phyloP scores from a whole-genome alignment of 2,888 invertebrate genomes.

The Epistrophe eligans region DNA sequence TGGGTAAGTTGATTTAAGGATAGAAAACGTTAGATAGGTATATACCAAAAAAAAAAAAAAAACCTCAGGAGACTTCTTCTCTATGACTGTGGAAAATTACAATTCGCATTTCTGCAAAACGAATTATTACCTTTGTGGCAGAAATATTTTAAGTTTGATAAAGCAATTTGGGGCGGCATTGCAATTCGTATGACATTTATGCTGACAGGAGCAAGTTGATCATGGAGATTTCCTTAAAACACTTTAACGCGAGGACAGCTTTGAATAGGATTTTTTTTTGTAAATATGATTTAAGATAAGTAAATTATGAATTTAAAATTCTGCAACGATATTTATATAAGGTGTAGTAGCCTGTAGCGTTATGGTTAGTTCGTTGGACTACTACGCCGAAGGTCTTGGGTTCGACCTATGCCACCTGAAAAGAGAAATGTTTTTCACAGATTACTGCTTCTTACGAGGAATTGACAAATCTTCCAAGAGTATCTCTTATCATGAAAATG shows the following conservation, averaged over 20 bases:
- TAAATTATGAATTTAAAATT: neutral
- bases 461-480: too few species aligned
- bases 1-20: slow-evolving; percentile 73
- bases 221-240: slow-evolving; percentile 4
- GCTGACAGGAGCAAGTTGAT: slow-evolving; percentile 25
- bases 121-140: slow-evolving; percentile 61
- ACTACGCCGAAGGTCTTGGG: too few species aligned
- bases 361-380: too few species aligned
- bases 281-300: neutral
- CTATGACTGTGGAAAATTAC: slow-evolving; percentile 70
- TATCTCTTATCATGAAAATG: too few species aligned
- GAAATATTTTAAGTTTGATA: slow-evolving; percentile 28
- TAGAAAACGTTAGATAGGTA: slow-evolving; percentile 23
- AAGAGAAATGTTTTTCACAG: too few species aligned
- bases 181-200: slow-evolving; percentile 46
- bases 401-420: too few species aligned
- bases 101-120: slow-evolving; percentile 66
- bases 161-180: neutral
- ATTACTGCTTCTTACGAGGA: too few species aligned
- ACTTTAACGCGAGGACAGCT: neutral
- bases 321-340: too few species aligned
- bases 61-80: slow-evolving; percentile 57
- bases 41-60: neutral
- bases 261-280: too few species aligned
- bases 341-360: too few species aligned